Base-by-base conservation (phyloP, 1,140 invertebrate species). In the Formica selysi region DNA sequence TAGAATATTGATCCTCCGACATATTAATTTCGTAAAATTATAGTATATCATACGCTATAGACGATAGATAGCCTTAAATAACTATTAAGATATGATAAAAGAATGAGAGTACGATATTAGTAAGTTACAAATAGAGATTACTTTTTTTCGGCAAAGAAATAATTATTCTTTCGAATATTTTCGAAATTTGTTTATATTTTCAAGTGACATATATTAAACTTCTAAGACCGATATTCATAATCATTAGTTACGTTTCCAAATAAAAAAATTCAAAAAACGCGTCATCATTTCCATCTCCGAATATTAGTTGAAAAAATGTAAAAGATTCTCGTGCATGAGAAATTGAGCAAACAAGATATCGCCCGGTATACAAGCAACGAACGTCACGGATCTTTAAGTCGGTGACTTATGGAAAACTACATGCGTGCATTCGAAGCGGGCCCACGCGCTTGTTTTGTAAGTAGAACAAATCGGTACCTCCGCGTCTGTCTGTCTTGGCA, bases 401-500 rank as follows among this genome's bases (percentile, higher is more conserved):
- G 67, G 13, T 70, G 32, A 84, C 61, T 29, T 70, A 80, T 57
- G 80, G 68, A 87, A 76, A 76, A 70, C 68, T 76, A 73, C 32
- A 32, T 2, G 32, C 44, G 59, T 32, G 29, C 44, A 57, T 83
- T 74, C 48, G 26, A 29, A 48, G 41, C 65, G 13, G 26, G 11
- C 7, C 22, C 10, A 70, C 57, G 7, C 80, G 57, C 38, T 51
- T 8, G 26, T 36, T 65, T 48, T 16, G 10, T 29, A 71, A 81
- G 67, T 79, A 78, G 88, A 86, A 86, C 86, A 88, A 90, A 89
- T 90, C 85, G 87, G 48, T 59, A 59, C 67, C 32, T 59, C 16
- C 36, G 29, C 8, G 29, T 22, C 44, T 1, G 32, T 38, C n/a
- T 5, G 26, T n/a, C 22, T n/a, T 48, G 78, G 65, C 65, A 76